Base-by-base conservation (phyloP, 2,888 invertebrate genomes). In the Stegophylla sp. region DNA sequence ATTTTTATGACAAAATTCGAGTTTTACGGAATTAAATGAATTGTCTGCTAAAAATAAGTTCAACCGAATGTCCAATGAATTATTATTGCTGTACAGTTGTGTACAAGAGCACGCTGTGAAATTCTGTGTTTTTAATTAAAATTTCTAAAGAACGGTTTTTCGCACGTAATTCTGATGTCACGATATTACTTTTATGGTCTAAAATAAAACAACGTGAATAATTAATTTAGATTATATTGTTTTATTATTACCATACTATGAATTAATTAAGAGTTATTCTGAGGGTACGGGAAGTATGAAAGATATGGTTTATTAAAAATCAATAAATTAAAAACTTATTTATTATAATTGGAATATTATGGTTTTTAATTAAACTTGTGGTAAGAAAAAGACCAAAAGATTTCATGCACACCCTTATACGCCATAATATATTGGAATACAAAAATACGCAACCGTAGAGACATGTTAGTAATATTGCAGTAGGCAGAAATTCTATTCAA, bases 121-220 rank as follows among this genome's bases (percentile, higher is more conserved):
- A 51, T 53, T 28, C 26, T 17, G 10, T 51, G 28, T 51, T 41
- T 61, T 63, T 63, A 51, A 74, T 74, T 63, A 74, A 63, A 34
- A 63, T 51, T 48, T 74, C 28, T 10, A 23, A 45, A 63, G 20
- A 20, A 74, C 28, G 7, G n/a, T 7, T 43, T 43, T 28, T 9
- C 34, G n/a, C n/a, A 9, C 23, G n/a, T 26, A 17, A 23, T 43
- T 17, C 0, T 13, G 45, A n/a, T 45, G n/a, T 7, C 43, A 59
- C 45, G 45, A 73, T 26, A 73, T 59, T 73, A 45, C 13, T 45
- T 45, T 61, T 59, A 17, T 13, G 13, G 53, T 53, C 34, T 45
- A 61, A 73, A 61, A 73, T 56, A 26, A 34, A 20, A 48, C 41
- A 26, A 28, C 7, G 45, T 0, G n/a, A 45, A n/a, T 73, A 23